Evolutionary conservation across 2,113 vertebrate species (phyloP).

Genomic region (Pterocles orientalis): DNA sequence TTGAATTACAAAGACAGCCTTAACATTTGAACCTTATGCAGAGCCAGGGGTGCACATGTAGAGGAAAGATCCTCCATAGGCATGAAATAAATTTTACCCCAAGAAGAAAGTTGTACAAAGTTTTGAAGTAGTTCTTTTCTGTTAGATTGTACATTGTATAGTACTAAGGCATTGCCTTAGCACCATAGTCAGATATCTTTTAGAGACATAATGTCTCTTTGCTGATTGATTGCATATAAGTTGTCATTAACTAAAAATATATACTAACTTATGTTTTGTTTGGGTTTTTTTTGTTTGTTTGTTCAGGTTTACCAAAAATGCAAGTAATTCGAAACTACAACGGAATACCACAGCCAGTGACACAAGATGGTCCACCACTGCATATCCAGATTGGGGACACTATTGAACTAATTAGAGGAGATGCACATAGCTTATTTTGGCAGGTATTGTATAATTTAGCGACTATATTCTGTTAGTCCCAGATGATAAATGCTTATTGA

Average conservation of each 20-base stretch:
- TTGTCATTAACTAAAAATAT: not conserved
- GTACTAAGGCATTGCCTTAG: not conserved
- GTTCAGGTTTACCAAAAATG: constrained; percentile 93
- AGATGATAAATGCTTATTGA: not conserved
- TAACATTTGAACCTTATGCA: constrained; percentile 9
- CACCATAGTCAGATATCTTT: not conserved
- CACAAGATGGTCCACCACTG: constrained; percentile 81
- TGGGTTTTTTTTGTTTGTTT: not conserved
- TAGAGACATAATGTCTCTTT: not conserved
- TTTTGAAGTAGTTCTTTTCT: constrained; percentile 13
- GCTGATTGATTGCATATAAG: not conserved
- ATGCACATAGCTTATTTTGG: constrained; percentile 93
- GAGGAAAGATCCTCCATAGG: not conserved
- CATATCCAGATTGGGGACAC: constrained; percentile 89
- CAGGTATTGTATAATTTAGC: constrained; percentile 79
- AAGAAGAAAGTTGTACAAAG: constrained; percentile 13
- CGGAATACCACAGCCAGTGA: constrained; percentile 82
- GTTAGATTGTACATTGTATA: not conserved
- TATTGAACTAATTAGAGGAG: constrained; percentile 87
- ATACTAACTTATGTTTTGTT: not conserved
- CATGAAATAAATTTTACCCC: not conserved
- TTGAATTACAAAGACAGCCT: constrained; percentile 46
- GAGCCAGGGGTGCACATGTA: not conserved
- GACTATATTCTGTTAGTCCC: not conserved
- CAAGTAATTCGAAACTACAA: constrained; percentile 87